Evolutionary conservation across 2,797 vertebrate genomes (phyloP).

Genomic region (Psittacula echo): DNA sequence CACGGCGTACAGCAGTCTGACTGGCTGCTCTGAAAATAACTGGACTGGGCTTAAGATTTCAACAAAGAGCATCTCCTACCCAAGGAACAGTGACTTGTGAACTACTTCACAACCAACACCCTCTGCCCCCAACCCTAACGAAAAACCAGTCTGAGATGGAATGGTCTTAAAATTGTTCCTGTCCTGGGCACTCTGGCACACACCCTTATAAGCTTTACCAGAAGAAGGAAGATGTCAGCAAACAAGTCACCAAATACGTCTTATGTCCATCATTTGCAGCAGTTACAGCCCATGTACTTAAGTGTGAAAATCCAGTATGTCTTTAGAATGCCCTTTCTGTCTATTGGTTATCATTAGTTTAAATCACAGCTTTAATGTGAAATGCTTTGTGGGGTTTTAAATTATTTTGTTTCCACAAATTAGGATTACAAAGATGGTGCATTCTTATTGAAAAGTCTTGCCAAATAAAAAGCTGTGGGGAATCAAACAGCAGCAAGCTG

Average conservation of each 20-base stretch:
- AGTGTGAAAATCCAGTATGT: background rate
- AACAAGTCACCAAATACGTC: background rate
- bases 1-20: background rate
- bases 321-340: background rate
- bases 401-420: background rate
- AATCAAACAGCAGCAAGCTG: background rate
- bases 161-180: background rate
- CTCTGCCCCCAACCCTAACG: background rate
- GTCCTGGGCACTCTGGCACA: background rate
- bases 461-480: background rate
- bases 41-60: slow-evolving; percentile 18
- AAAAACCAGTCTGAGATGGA: background rate
- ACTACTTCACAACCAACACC: background rate
- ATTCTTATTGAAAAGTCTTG: background rate
- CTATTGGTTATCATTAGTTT: background rate
- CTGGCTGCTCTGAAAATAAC: background rate
- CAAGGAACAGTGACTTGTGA: background rate
- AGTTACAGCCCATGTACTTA: background rate
- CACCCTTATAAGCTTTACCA: background rate
- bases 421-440: background rate
- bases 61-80: background rate
- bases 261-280: background rate
- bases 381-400: background rate
- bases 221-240: background rate
- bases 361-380: background rate